Evolutionary conservation across 1,140 invertebrate genomes (phyloP), one percentile per base, ranked within the genome.

Genomic region (Eumaeus atala): DNA sequence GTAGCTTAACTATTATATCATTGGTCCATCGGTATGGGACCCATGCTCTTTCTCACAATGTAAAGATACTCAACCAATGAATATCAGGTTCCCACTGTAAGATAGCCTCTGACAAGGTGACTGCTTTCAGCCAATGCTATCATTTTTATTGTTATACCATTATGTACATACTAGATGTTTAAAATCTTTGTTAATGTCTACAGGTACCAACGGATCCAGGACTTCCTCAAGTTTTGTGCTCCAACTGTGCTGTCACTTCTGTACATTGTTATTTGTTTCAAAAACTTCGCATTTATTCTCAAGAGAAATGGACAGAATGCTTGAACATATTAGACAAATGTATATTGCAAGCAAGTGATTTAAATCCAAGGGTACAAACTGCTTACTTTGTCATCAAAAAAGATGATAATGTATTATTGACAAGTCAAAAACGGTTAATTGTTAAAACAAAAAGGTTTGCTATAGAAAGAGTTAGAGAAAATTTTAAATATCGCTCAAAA

Each of bases 261-360:
- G 66, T 70, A 2, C 76, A 75, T n/a, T 59, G 66, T 48, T 81
- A 75, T 55, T 34, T 74, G 21, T 81, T 81, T 44, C 58, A 62
- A 42, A 74, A 71, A 55, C 62, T 77, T 11, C 61, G 50, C 37
- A 44, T 70, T 28, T 67, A 70, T 38, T 73, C 80, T 17, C 58
- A 72, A 17, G 52, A 72, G 6, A 67, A 62, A 35, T 80, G 77
- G 77, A 58, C 48, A 12, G 50, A 62, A 52, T 36, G 64, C 14
- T 33, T 80, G 14, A 47, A 62, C n/a, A 50, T 42, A 16, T 11
- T 81, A 1, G 52, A 58, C 11, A 53, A 64, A 14, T 69, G 49
- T 40, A 36, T 80, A 21, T 47, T 54, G 0, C 48, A 70, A 28
- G 64, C 66, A 6, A 56, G 70, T 7, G 54, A 8, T 3, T 35